These are phyloP conservation scores for Acronicta alni DNA, from an alignment of 2,888 invertebrate genomes.

Conservation along the genomic window DNA sequence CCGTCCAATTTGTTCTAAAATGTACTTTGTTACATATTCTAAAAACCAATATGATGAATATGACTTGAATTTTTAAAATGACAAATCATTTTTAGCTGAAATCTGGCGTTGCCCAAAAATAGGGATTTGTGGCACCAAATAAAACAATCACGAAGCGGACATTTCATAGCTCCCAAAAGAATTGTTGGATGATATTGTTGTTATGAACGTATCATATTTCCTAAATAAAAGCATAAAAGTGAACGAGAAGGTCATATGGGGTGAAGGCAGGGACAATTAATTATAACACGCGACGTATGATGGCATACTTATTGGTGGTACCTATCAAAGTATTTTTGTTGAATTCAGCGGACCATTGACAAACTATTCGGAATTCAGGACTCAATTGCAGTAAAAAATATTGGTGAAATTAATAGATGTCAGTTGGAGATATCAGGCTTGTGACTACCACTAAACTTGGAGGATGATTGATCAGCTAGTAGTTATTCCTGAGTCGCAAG, in stretches of 20 bases:
- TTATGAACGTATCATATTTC: slow-evolving; percentile 51
- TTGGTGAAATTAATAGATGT: no score
- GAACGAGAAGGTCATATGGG: slow-evolving; percentile 59
- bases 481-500: no score
- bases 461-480: no score
- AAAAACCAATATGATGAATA: slow-evolving; percentile 46
- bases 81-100: slow-evolving; percentile 22
- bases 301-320: slow-evolving; percentile 19
- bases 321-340: no score
- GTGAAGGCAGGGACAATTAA: slow-evolving; percentile 66
- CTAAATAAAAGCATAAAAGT: slow-evolving; percentile 56
- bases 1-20: slow-evolving; percentile 26
- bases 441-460: no score
- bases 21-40: slow-evolving; percentile 29
- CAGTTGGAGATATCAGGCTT: no score
- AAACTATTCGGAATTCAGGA: no score
- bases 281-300: slow-evolving; percentile 62
- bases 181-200: slow-evolving; percentile 57
- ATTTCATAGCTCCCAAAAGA: slow-evolving; percentile 56
- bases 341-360: no score
- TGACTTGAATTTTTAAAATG: slow-evolving; percentile 30
- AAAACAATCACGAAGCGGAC: slow-evolving; percentile 45
- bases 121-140: slow-evolving; percentile 35
- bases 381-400: no score
- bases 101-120: slow-evolving; percentile 22